Conservation (phyloP, 2,113 vertebrate species). For the Chelonoidis abingdonii region DNA sequence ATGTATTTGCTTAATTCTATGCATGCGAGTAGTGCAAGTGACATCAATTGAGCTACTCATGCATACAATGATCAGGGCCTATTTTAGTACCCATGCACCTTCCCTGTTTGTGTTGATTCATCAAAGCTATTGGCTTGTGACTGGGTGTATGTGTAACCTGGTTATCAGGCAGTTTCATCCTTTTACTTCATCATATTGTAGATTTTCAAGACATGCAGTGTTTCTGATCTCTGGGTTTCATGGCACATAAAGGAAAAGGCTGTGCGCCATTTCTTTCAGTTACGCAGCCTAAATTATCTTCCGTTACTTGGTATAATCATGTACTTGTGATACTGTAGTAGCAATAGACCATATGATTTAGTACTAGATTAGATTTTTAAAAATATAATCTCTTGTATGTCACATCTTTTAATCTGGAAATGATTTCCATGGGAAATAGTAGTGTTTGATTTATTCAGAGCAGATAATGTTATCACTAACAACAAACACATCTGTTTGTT, state of each 20-base stretch:
- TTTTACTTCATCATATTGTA: neutral
- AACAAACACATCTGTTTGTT: neutral
- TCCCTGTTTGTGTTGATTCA: neutral
- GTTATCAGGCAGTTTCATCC: neutral
- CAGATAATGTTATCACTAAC: too few species aligned
- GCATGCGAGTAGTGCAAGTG: neutral
- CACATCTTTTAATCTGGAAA: conserved; percentile 15
- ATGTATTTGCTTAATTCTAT: accelerated
- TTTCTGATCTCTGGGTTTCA: neutral
- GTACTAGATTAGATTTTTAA: neutral
- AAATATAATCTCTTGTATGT: accelerated
- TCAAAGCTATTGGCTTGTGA: neutral
- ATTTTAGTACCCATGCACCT: neutral
- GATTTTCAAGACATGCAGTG: neutral
- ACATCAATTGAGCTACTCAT: neutral
- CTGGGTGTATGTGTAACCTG: neutral
- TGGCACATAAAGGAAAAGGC: neutral
- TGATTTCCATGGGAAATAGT: neutral
- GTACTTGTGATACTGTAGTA: neutral
- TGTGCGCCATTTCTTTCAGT: neutral
- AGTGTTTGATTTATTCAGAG: conserved; percentile 3
- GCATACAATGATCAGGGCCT: neutral
- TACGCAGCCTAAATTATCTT: neutral
- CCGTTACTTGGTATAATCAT: neutral
- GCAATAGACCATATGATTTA: neutral